Conservation (phyloP, 2,113 vertebrate species). For the Spea multiplicata region DNA sequence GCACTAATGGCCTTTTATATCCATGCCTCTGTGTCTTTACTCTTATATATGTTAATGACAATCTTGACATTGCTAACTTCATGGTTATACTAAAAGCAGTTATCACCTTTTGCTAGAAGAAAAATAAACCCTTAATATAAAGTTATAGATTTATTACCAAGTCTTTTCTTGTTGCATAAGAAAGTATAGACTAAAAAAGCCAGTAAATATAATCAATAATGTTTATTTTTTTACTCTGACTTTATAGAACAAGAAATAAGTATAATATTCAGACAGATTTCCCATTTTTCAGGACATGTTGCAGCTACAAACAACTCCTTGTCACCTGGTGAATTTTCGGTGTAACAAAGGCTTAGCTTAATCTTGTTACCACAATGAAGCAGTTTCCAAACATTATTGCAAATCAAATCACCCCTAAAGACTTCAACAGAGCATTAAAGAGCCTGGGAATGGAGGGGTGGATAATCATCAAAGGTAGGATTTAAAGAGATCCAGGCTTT, state of each 20-base stretch:
- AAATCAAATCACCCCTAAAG: constrained; percentile 82
- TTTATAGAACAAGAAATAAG: neutral
- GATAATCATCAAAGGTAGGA: constrained; percentile 68
- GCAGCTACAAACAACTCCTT: constrained; percentile 70
- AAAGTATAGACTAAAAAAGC: too few relatives aligned
- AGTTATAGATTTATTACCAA: too few relatives aligned
- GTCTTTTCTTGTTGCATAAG: too few relatives aligned
- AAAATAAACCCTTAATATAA: too few relatives aligned
- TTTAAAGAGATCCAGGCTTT: constrained; percentile 64
- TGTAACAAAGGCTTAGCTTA: constrained; percentile 75
- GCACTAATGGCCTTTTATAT: too few relatives aligned
- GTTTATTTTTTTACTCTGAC: too few relatives aligned
- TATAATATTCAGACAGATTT: neutral
- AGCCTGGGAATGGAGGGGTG: constrained; percentile 42
- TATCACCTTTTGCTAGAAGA: too few relatives aligned
- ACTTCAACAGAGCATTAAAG: constrained; percentile 56
- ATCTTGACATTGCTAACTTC: too few relatives aligned
- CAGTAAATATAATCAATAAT: too few relatives aligned
- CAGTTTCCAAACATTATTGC: constrained; percentile 83
- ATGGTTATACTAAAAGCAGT: too few relatives aligned
- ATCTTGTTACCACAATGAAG: constrained; percentile 85
- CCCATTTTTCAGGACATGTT: constrained; percentile 61
- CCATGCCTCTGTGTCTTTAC: too few relatives aligned
- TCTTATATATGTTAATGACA: too few relatives aligned
- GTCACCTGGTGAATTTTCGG: constrained; percentile 78